These are phyloP conservation scores for Ranitomeya variabilis DNA, from an alignment of 2,113 vertebrate genomes.

Conservation along the genomic window DNA sequence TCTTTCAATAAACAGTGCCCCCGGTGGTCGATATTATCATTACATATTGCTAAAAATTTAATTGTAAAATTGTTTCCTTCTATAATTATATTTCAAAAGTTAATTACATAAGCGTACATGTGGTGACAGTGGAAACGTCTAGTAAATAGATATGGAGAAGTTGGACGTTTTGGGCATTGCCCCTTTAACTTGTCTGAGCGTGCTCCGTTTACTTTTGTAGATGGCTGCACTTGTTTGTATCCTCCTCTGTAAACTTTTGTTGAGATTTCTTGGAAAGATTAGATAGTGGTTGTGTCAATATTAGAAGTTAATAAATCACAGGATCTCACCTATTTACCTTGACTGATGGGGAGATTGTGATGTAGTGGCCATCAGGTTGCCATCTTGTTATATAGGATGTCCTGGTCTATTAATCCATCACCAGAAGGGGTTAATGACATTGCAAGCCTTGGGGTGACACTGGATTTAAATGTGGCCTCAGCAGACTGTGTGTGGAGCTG, in stretches of 20 bases:
- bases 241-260: not conserved
- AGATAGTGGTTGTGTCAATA: constrained; percentile 52
- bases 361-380: constrained; percentile 24
- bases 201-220: constrained; percentile 4
- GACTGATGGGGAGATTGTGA: constrained; percentile 13
- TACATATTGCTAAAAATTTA: not conserved
- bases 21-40: not conserved
- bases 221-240: constrained; percentile 13
- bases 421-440: not conserved
- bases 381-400: not conserved
- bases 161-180: not conserved
- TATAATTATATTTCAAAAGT: not conserved
- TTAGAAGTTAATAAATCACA: constrained; percentile 54
- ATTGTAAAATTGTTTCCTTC: not conserved
- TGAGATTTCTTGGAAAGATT: constrained; percentile 34
- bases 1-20: not conserved
- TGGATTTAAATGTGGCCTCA: not conserved
- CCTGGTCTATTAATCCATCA: not conserved
- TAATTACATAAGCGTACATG: not conserved
- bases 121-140: not conserved
- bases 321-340: constrained; percentile 39
- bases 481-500: not conserved
- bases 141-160: not conserved
- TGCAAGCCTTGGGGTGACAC: not conserved
- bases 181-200: not conserved